Base-by-base conservation (phyloP, 1,140 invertebrate genomes). In the Portunus trituberculatus region DNA sequence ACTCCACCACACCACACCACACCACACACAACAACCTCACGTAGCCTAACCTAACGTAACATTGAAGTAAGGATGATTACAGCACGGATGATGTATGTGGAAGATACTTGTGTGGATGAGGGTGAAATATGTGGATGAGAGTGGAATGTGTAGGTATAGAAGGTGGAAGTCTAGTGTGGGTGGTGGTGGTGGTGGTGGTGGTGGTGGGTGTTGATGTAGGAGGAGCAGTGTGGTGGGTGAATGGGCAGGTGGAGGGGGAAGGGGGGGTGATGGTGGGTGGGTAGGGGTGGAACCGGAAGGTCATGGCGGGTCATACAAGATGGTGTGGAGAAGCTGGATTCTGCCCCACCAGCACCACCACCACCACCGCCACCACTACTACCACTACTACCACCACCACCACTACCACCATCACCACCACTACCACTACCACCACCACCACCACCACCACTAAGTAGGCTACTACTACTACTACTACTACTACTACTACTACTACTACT, bases 401-500 rank as follows among this genome's bases (percentile, higher is more conserved):
- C 39, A 39, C 39, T 39, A 6, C 39, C 39, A n/a, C n/a, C n/a
- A n/a, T n/a, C n/a, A n/a, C n/a, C n/a, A n/a, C n/a, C n/a, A n/a
- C n/a, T n/a, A n/a, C n/a, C n/a, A n/a, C n/a, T n/a, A n/a, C n/a
- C n/a, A n/a, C n/a, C n/a, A n/a, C n/a, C n/a, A n/a, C n/a, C n/a
- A n/a, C n/a, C n/a, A n/a, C 59, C 20, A 76, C 59, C 20, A 76
- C 20, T 76, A 76, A 7, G 7, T 12, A 7, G 7, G 20, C 59
- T 76, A 76, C 59, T 76, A 76, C 59, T 76, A 76, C 59, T 76
- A 76, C 20, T 76, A 76, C 59, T 76, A 76, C 59, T 76, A 76
- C 59, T 76, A 76, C 59, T 76, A 76, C 59, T 76, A 76, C 59
- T 76, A 25, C 59, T 25, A 76, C 59, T 76, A 76, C 59, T 76